Percentiles rank a stretch among this genome's conserved stretches.
phyloP scores from a whole-genome alignment of 2,888 invertebrate species.

The Plagodis pulveraria region DNA sequence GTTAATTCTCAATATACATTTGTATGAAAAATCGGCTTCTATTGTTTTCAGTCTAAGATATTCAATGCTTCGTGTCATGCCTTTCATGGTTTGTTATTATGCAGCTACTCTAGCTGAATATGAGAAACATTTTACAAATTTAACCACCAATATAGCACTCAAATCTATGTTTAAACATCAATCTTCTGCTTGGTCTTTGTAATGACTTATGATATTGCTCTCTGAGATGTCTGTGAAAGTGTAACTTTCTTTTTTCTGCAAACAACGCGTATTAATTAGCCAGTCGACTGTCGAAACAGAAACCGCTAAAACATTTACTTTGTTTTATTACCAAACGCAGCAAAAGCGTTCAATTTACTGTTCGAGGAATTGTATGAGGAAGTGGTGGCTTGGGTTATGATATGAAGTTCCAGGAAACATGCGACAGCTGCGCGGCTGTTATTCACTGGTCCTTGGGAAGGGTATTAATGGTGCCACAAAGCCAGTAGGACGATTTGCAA shows the following conservation, averaged over 20 bases:
- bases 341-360: conserved; percentile 28
- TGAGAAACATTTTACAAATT: no score
- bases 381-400: conserved; percentile 29
- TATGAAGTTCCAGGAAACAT: conserved; percentile 35
- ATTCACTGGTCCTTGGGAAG: conserved; percentile 32
- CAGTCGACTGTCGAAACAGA: conserved; percentile 45
- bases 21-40: no score
- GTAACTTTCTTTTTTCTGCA: conserved; percentile 64
- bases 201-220: conserved; percentile 45
- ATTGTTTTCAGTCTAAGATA: no score
- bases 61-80: no score
- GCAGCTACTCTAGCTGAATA: no score
- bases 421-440: conserved; percentile 33
- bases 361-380: conserved; percentile 34
- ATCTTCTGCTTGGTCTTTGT: conserved; percentile 33
- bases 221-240: conserved; percentile 59
- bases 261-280: conserved; percentile 55
- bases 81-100: no score
- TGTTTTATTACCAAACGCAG: conserved; percentile 33
- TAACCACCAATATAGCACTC: no score
- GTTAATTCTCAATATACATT: no score
- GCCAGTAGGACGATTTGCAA: conserved; percentile 28
- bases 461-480: conserved; percentile 34
- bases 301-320: conserved; percentile 40
- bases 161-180: conserved; percentile 31